phyloP scores from a whole-genome alignment of 2,797 vertebrate species.

The Telmatherina bonti region DNA sequence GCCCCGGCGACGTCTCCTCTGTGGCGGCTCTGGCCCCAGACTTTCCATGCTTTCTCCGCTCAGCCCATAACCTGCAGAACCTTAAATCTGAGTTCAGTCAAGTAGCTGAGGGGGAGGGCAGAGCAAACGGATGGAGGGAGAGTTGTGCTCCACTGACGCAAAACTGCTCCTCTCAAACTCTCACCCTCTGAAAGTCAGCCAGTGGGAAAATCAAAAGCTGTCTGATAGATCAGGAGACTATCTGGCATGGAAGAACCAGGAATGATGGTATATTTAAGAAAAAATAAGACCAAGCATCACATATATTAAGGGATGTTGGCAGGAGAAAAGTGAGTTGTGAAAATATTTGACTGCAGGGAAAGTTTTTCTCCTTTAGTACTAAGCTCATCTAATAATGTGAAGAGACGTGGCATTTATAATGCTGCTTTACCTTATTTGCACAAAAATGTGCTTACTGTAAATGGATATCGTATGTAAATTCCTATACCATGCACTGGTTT shows the following conservation, averaged over 20 bases:
- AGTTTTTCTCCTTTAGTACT: conserved; percentile 8
- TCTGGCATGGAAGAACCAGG: conserved; percentile 28
- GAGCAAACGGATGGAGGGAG: conserved; percentile 25
- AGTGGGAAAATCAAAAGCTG: conserved; percentile 46
- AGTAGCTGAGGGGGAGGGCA: conserved; percentile 39
- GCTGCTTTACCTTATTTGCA: neutral
- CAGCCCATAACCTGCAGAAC: conserved; percentile 49
- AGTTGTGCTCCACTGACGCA: conserved; percentile 70
- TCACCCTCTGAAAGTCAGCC: conserved; percentile 47
- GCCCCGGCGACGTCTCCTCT: conserved; percentile 39
- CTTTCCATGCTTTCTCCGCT: conserved; percentile 37
- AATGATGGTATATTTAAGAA: conserved; percentile 39
- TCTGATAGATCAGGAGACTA: conserved; percentile 32
- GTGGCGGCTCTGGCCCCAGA: conserved; percentile 52
- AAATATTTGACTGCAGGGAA: conserved; percentile 38
- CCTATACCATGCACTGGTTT: conserved; percentile 1
- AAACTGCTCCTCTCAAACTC: conserved; percentile 52
- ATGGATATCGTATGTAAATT: conserved; percentile 38
- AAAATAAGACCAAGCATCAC: conserved; percentile 71
- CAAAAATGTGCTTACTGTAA: neutral
- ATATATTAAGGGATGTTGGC: conserved; percentile 46
- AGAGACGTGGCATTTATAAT: neutral
- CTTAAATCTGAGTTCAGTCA: conserved; percentile 63
- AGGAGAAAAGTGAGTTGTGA: conserved; percentile 62
- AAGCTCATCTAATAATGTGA: neutral